A percentile compares a stretch with the other conserved stretches of the same genome.
These are phyloP conservation scores for Trichechus manatus DNA, from an alignment of 2,113 vertebrate genomes.

Conservation along the genomic window DNA sequence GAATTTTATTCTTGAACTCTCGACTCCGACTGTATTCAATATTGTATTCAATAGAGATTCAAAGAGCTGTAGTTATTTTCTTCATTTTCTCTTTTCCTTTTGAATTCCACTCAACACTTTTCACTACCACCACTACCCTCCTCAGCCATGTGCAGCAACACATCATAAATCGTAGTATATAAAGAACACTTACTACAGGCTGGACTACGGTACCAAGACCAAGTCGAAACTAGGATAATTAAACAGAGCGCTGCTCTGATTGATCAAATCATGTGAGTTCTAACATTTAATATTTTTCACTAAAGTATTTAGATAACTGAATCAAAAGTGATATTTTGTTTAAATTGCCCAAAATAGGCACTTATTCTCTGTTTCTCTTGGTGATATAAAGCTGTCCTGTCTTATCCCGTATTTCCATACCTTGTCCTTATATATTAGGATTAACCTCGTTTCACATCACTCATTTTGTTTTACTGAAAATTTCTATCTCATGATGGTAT, in stretches of 20 bases:
- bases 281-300: not conserved
- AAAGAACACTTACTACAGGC: not conserved
- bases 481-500: not conserved
- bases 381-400: not conserved
- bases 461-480: constrained; percentile 14
- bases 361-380: not conserved
- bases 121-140: not conserved
- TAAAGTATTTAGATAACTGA: not conserved
- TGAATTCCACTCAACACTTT: not conserved
- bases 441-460: not conserved
- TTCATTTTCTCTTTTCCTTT: constrained; percentile 42
- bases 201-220: not conserved
- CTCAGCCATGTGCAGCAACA: not conserved
- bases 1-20: not conserved
- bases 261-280: not conserved
- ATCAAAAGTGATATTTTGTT: not conserved
- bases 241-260: not conserved
- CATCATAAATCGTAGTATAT: not conserved
- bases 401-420: not conserved
- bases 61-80: not conserved
- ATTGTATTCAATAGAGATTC: not conserved
- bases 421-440: not conserved
- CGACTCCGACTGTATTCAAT: not conserved
- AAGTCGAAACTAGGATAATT: not conserved
- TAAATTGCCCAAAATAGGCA: not conserved